Conservation (phyloP, 1,140 invertebrate species). For the Leptestheria dahalacensis region DNA sequence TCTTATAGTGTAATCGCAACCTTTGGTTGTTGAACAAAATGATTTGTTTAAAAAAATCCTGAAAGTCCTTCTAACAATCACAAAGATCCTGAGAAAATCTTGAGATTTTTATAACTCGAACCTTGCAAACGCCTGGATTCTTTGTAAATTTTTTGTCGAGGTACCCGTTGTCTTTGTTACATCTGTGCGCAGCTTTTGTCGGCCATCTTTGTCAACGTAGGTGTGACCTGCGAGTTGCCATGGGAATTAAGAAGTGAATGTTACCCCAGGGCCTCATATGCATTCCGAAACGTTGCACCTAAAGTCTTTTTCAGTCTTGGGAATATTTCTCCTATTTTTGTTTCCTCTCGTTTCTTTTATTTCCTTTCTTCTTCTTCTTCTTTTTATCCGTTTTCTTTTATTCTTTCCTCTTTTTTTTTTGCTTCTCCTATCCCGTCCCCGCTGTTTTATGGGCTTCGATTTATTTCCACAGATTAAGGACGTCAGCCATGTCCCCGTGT, state of each 20-base stretch:
- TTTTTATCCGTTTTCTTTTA: not conserved
- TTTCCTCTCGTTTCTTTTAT: not conserved
- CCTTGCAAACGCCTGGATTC: too few species aligned
- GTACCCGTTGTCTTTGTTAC: not conserved
- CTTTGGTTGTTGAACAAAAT: too few species aligned
- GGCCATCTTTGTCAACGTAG: not conserved
- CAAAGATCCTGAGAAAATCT: too few species aligned
- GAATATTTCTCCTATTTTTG: not conserved
- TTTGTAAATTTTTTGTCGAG: too few species aligned
- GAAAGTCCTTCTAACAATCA: too few species aligned
- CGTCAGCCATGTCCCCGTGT: not conserved
- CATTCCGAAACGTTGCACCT: not conserved
- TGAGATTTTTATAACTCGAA: too few species aligned
- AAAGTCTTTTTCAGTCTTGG: not conserved
- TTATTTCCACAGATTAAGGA: not conserved
- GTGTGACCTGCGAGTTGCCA: not conserved
- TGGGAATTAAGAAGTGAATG: not conserved
- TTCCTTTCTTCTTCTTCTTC: not conserved
- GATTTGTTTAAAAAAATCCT: too few species aligned
- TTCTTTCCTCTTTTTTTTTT: not conserved
- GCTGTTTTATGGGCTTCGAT: not conserved
- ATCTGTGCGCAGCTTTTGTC: not conserved
- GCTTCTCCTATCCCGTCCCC: not conserved
- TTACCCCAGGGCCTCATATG: not conserved
- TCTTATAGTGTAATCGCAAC: too few species aligned